Conservation (phyloP, 2,888 invertebrate genomes). For the Chesias legatella region DNA sequence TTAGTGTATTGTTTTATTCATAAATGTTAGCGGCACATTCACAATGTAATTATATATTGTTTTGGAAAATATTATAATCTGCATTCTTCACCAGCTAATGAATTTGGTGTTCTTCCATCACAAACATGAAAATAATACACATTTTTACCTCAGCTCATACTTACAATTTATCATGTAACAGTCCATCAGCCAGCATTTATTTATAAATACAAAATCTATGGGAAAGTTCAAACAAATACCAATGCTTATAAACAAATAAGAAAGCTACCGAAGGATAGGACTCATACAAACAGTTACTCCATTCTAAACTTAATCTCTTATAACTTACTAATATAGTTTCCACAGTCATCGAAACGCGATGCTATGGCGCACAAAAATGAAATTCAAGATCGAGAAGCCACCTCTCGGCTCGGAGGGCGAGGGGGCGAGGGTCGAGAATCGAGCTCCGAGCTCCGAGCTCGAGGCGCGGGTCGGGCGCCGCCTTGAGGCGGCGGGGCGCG, state of each 20-base stretch:
- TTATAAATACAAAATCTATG: background rate
- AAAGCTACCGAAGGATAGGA: constrained; percentile 16
- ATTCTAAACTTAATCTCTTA: constrained; percentile 44
- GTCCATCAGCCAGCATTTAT: too few relatives aligned
- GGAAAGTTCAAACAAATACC: constrained; percentile 2
- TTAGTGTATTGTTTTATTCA: too few relatives aligned
- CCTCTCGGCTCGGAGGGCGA: constrained; percentile 50
- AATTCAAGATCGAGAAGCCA: constrained; percentile 57
- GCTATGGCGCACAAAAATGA: constrained; percentile 49
- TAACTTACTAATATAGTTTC: constrained; percentile 63
- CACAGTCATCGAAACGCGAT: constrained; percentile 38
- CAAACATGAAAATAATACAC: too few relatives aligned
- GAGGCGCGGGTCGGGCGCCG: constrained; percentile 29
- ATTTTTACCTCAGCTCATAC: too few relatives aligned
- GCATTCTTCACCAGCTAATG: too few relatives aligned
- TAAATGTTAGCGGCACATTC: too few relatives aligned
- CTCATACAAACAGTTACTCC: constrained; percentile 32
- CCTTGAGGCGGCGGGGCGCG: constrained; percentile 27
- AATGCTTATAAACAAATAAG: background rate
- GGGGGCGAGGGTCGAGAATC: constrained; percentile 39
- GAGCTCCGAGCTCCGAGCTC: constrained; percentile 37
- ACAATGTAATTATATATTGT: too few relatives aligned
- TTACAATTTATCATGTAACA: too few relatives aligned
- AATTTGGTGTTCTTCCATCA: too few relatives aligned
- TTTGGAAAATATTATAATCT: too few relatives aligned